These are phyloP conservation scores for Drosophila demipolita DNA, from an alignment of 2,888 invertebrate genomes.

Conservation along the genomic window DNA sequence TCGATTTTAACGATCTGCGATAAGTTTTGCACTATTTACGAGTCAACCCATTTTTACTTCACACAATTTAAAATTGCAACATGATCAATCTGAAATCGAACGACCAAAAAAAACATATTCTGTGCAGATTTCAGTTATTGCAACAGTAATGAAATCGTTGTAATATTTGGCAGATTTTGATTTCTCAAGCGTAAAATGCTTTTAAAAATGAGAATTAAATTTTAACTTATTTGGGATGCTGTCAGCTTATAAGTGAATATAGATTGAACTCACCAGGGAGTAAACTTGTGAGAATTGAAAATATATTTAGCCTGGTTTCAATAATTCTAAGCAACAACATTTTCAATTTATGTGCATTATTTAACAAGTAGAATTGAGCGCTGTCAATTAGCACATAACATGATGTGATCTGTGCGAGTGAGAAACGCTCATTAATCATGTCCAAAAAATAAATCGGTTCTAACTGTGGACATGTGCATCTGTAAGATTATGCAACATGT, in stretches of 20 bases:
- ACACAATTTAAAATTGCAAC: conserved; percentile 21
- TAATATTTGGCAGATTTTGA: not conserved
- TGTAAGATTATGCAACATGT: conserved; percentile 47
- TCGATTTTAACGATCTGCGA: conserved; percentile 21
- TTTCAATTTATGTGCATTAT: not conserved
- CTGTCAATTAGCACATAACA: conserved; percentile 24
- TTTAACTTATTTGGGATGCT: too few relatives aligned
- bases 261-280: not conserved
- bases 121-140: conserved; percentile 4
- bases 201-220: not conserved
- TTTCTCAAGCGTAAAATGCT: not conserved
- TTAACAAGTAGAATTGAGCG: conserved; percentile 4
- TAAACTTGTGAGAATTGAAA: not conserved
- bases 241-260: not conserved
- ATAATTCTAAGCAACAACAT: not conserved
- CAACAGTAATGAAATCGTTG: not conserved
- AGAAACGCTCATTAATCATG: conserved; percentile 45
- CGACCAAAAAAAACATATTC: conserved; percentile 10
- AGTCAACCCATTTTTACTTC: conserved; percentile 14
- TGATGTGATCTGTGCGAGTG: not conserved
- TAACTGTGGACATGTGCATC: conserved; percentile 48
- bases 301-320: not conserved
- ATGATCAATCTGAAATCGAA: conserved; percentile 7
- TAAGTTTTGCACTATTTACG: conserved; percentile 22
- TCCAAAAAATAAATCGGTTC: conserved; percentile 46